These are phyloP conservation scores for Pseudomugil tenellus DNA, from an alignment of 2,797 vertebrate species.

Conservation along the genomic window DNA sequence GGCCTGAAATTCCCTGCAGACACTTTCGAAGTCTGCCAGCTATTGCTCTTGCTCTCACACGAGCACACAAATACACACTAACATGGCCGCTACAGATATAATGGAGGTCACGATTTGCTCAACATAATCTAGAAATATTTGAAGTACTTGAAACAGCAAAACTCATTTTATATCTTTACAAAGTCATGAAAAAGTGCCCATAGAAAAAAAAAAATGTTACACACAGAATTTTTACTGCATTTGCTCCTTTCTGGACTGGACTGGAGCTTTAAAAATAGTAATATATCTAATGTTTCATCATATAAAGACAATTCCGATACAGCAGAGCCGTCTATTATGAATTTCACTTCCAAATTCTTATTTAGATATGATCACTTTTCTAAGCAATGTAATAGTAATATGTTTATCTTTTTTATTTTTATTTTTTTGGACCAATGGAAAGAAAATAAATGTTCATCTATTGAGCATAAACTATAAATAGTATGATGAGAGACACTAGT, in stretches of 20 bases:
- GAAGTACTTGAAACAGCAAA: constrained; percentile 10
- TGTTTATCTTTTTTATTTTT: background rate
- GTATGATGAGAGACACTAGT: background rate
- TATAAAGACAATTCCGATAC: background rate
- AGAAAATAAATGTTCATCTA: background rate
- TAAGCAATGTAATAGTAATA: background rate
- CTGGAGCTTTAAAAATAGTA: constrained; percentile 15
- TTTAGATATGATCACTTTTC: background rate
- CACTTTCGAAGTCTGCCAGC: constrained; percentile 13
- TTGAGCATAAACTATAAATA: background rate
- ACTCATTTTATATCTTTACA: background rate
- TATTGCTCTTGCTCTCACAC: background rate
- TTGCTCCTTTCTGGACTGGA: background rate
- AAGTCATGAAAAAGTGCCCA: background rate
- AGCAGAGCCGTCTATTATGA: background rate
- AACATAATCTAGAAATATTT: constrained; percentile 11
- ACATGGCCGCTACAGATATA: background rate
- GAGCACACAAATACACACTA: background rate
- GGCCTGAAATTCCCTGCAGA: constrained; percentile 46
- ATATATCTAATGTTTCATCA: background rate
- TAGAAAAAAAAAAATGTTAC: background rate
- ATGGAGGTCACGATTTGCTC: background rate
- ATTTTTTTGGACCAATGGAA: too few relatives aligned
- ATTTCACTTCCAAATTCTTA: background rate
- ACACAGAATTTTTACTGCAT: background rate